Conservation (phyloP, 2,888 invertebrate species). For the Drosophila antonietae region DNA sequence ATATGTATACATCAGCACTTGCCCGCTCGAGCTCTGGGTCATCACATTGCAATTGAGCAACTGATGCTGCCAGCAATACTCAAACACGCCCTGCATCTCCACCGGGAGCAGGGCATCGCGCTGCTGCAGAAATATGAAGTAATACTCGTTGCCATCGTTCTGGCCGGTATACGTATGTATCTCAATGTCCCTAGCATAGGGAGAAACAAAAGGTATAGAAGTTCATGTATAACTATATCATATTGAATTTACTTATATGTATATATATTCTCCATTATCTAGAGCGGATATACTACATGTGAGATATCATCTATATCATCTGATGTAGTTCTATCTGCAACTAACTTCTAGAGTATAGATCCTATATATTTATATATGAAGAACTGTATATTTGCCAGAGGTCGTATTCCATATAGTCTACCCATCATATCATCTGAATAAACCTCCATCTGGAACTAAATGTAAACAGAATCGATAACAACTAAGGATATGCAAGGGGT, state of each 20-base stretch:
- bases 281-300: too few species aligned
- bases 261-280: not conserved
- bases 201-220: not conserved
- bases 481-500: too few species aligned
- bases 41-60: conserved; percentile 74
- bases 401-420: too few species aligned
- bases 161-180: conserved; percentile 52
- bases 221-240: too few species aligned
- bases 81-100: conserved; percentile 66
- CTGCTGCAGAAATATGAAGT: conserved; percentile 71
- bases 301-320: too few species aligned
- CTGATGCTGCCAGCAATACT: conserved; percentile 73
- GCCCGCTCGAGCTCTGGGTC: conserved; percentile 60
- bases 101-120: conserved; percentile 42
- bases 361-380: too few species aligned
- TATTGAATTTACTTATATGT: not conserved
- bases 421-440: too few species aligned
- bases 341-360: too few species aligned
- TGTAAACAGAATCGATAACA: too few species aligned
- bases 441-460: too few species aligned
- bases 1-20: conserved; percentile 69
- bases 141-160: conserved; percentile 65
- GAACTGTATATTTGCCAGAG: too few species aligned
- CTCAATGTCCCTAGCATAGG: conserved; percentile 31
- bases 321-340: too few species aligned